phyloP scores from a whole-genome alignment of 2,888 invertebrate genomes.

The Chorisops tibialis region DNA sequence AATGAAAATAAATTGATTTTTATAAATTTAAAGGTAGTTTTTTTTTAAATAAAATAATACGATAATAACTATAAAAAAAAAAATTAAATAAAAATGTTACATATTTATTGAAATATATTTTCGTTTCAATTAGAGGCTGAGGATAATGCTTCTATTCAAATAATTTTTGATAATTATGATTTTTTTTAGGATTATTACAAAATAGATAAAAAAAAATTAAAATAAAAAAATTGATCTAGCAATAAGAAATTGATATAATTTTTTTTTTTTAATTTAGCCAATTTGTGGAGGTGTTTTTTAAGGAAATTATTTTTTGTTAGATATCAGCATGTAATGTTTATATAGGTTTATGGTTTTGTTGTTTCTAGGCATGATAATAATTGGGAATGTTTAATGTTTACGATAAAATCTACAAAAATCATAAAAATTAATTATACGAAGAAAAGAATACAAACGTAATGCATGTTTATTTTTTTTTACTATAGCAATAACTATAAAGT shows the following conservation, averaged over 20 bases:
- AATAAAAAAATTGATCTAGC: too few relatives aligned
- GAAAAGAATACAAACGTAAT: conserved; percentile 42
- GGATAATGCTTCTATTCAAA: too few relatives aligned
- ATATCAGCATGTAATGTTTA: too few relatives aligned
- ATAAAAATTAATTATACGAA: not conserved
- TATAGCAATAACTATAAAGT: too few relatives aligned
- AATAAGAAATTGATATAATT: too few relatives aligned
- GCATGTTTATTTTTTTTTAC: not conserved
- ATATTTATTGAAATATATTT: not conserved
- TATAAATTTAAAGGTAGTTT: not conserved
- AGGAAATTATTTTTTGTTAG: not conserved
- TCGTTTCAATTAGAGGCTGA: too few relatives aligned
- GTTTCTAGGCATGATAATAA: too few relatives aligned
- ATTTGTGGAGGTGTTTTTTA: not conserved
- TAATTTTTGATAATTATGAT: too few relatives aligned
- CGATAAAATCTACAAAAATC: conserved; percentile 54
- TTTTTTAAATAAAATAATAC: not conserved
- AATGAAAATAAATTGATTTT: conserved; percentile 42
- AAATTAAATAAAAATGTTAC: conserved; percentile 40
- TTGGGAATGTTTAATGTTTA: conserved; percentile 32
- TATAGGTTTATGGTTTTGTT: not conserved
- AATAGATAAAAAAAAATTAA: too few relatives aligned
- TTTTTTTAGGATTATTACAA: too few relatives aligned
- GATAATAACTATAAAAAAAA: conserved; percentile 55
- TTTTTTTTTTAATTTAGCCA: not conserved